phyloP scores from a whole-genome alignment of 2,888 invertebrate genomes.

The Trichopoda pennipes region DNA sequence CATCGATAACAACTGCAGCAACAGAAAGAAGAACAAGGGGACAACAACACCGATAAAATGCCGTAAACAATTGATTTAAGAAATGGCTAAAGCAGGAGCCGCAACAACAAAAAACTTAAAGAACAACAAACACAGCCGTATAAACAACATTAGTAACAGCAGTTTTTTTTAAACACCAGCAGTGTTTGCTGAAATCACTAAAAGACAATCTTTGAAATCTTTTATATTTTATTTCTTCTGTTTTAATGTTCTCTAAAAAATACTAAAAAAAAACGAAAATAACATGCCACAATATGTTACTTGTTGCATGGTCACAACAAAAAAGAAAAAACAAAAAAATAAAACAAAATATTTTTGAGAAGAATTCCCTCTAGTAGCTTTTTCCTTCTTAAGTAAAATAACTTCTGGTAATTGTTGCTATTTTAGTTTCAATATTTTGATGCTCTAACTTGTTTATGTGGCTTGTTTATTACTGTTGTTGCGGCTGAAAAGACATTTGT shows the following conservation, averaged over 20 bases:
- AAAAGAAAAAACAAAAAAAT: too few species aligned
- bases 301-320: neutral
- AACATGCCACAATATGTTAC: constrained; percentile 55
- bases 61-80: constrained; percentile 65
- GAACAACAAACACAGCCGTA: constrained; percentile 1
- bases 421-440: constrained; percentile 48
- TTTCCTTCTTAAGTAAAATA: constrained; percentile 7
- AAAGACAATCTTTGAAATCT: constrained; percentile 67
- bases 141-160: constrained; percentile 48
- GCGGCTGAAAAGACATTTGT: constrained; percentile 76
- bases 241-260: constrained; percentile 53
- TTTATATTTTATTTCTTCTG: constrained; percentile 32
- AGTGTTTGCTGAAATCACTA: constrained; percentile 69
- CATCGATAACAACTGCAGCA: constrained; percentile 57
- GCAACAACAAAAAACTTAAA: constrained; percentile 10
- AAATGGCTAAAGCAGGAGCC: constrained; percentile 41
- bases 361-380: constrained; percentile 41
- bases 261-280: constrained; percentile 59
- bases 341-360: neutral
- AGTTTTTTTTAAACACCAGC: constrained; percentile 64
- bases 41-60: constrained; percentile 37
- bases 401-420: constrained; percentile 36
- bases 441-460: constrained; percentile 36
- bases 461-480: constrained; percentile 43
- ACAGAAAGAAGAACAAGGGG: constrained; percentile 28